These are phyloP conservation scores for Sanderia malayensis DNA, from an alignment of 30 jellyfish, hydroid and myxozoan species.

Conservation along the genomic window DNA sequence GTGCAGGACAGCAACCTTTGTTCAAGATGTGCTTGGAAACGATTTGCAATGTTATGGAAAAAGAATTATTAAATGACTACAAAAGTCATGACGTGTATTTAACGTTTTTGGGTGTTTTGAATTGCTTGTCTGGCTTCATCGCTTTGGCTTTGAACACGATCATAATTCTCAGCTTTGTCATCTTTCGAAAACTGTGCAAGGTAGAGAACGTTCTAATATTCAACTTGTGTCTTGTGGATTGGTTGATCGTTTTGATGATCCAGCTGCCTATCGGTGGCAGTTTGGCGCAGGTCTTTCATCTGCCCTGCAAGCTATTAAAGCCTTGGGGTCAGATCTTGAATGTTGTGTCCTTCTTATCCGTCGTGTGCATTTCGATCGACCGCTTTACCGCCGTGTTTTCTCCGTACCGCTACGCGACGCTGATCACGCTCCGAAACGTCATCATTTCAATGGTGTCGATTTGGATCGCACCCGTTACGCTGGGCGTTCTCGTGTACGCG, in stretches of 20 bases:
- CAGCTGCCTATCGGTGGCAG: constrained; percentile 19
- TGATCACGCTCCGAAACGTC: constrained; percentile 3
- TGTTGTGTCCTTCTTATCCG: constrained; percentile 22
- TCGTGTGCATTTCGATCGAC: constrained; percentile 24
- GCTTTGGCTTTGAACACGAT: constrained; percentile 12
- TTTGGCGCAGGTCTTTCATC: background rate
- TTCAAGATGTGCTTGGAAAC: too few species aligned
- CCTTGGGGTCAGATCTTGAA: constrained; percentile 24
- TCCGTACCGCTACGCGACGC: constrained; percentile 36
- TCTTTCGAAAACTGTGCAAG: constrained; percentile 21
- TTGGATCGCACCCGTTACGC: constrained; percentile 49
- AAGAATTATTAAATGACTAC: too few species aligned
- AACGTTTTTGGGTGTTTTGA: too few species aligned
- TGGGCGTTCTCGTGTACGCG: background rate
- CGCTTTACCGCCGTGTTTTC: constrained; percentile 37
- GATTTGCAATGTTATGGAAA: too few species aligned
- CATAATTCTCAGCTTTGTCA: constrained; percentile 9
- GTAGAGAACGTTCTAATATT: constrained; percentile 16
- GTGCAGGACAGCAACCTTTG: too few species aligned
- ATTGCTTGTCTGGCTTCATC: too few species aligned
- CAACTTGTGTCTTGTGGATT: constrained; percentile 43
- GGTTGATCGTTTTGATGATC: constrained; percentile 2
- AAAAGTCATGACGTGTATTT: too few species aligned
- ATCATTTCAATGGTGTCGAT: background rate
- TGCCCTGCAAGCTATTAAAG: constrained; percentile 5